phyloP scores from a whole-genome alignment of 2,888 invertebrate genomes.

The Barypeithes pellucidus region DNA sequence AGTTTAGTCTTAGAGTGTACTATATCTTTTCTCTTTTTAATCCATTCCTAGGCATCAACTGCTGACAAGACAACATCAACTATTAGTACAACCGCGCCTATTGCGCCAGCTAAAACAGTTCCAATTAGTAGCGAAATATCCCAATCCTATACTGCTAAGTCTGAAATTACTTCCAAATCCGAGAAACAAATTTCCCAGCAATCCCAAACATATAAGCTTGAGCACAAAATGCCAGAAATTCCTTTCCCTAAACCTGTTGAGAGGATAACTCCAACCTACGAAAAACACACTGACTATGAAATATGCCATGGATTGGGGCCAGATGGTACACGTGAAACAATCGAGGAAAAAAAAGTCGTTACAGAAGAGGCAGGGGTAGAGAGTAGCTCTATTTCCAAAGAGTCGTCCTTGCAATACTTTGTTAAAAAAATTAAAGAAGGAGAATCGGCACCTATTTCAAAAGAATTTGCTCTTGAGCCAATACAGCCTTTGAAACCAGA shows the following conservation, averaged over 20 bases:
- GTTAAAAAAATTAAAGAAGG: constrained; percentile 76
- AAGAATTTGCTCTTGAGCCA: constrained; percentile 58
- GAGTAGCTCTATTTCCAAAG: constrained; percentile 76
- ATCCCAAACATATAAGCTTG: constrained; percentile 66
- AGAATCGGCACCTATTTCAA: constrained; percentile 69
- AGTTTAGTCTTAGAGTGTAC: constrained; percentile 28
- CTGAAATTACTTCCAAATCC: constrained; percentile 65
- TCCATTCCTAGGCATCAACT: constrained; percentile 62
- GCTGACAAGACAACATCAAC: constrained; percentile 64
- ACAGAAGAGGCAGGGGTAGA: constrained; percentile 70
- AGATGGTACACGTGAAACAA: constrained; percentile 51
- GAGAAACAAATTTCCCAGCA: constrained; percentile 67
- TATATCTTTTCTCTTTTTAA: constrained; percentile 52
- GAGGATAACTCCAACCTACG: constrained; percentile 55
- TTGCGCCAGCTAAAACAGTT: constrained; percentile 56
- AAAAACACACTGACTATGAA: constrained; percentile 62
- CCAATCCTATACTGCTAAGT: constrained; percentile 63
- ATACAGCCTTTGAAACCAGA: constrained; percentile 66
- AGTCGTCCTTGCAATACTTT: constrained; percentile 79
- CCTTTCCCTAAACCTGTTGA: constrained; percentile 62
- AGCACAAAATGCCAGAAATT: constrained; percentile 65
- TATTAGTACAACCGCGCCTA: constrained; percentile 57
- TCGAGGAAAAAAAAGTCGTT: constrained; percentile 60
- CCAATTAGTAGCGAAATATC: constrained; percentile 60
- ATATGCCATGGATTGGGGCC: constrained; percentile 56